phyloP scores from a whole-genome alignment of 2,888 invertebrate species.

The Calliopum simillimum region DNA sequence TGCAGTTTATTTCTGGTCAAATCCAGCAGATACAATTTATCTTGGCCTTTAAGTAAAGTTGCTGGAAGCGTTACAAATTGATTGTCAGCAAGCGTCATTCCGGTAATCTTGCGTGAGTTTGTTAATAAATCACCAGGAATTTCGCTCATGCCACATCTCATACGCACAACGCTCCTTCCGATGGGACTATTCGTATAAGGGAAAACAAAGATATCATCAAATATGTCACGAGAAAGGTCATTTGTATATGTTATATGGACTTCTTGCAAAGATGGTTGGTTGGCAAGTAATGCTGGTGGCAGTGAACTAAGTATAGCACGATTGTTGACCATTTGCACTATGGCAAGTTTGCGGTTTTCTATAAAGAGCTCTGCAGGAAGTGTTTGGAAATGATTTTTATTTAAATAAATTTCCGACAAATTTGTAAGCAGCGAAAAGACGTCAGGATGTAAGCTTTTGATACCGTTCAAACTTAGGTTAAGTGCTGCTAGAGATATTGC shows the following conservation, averaged over 20 bases:
- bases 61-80: constrained; percentile 71
- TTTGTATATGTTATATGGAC: too few species aligned
- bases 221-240: too few species aligned
- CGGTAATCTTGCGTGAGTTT: constrained; percentile 71
- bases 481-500: constrained; percentile 74
- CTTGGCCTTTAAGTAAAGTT: constrained; percentile 74
- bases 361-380: constrained; percentile 73
- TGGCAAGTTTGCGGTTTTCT: constrained; percentile 70
- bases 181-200: too few species aligned
- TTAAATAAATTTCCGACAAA: constrained; percentile 75
- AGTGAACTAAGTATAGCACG: constrained; percentile 71
- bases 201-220: too few species aligned
- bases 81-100: constrained; percentile 74
- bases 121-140: constrained; percentile 75
- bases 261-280: constrained; percentile 71
- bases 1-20: constrained; percentile 75
- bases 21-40: constrained; percentile 73
- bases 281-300: constrained; percentile 73
- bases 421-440: constrained; percentile 74
- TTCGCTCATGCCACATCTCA: constrained; percentile 70
- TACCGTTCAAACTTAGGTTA: constrained; percentile 77
- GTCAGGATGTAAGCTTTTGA: constrained; percentile 72
- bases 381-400: constrained; percentile 75
- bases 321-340: constrained; percentile 72
- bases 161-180: too few species aligned